Evolutionary conservation across 2,113 vertebrate species (phyloP), one percentile per base, ranked within the genome.

Genomic region (Nycticorax nycticorax): DNA sequence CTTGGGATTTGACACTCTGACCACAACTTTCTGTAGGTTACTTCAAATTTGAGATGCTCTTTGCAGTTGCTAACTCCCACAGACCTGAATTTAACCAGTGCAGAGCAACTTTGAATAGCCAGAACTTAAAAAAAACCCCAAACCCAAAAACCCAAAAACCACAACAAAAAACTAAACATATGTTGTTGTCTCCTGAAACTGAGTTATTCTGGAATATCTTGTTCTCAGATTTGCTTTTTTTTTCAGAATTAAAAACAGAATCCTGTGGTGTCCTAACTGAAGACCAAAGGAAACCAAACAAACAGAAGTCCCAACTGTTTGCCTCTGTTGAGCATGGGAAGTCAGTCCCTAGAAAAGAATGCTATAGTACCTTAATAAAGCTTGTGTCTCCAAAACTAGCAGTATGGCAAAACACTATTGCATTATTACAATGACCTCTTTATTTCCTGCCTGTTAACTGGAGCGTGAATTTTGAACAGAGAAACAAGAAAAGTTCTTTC

Each of bases 221-320:
- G 12, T 53, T 63, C 22, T 77, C 8, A 48, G 9, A 30, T 67
- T 69, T 88, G 8, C 1, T 39, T 53, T 41, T 6, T 39, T 77
- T 56, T 21, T 50, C 16, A 17, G 41, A 43, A 43, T 43, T 43
- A 66, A 28, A 33, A 5, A 6, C 8, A 64, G 12, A 62, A 48
- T 43, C 5, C 19, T 77, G 8, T 43, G 20, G 39, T 45, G 5
- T 50, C 13, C 17, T 43, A 68, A 47, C 41, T 39, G 19, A 63
- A 72, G 6, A 57, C 1, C 3, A 74, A 39, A 82, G 11, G 6
- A 85, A 85, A 47, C 2, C 6, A 56, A 45, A 45, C 6, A 55
- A 56, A 19, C 3, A n/a, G 7, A 68, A 55, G 0, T 3, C 5
- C 5, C 7, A 80, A 4, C 1, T 0, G 0, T 73, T 55, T 83